Conservation (phyloP, 2,888 invertebrate species). For the Ormia ochracea region DNA sequence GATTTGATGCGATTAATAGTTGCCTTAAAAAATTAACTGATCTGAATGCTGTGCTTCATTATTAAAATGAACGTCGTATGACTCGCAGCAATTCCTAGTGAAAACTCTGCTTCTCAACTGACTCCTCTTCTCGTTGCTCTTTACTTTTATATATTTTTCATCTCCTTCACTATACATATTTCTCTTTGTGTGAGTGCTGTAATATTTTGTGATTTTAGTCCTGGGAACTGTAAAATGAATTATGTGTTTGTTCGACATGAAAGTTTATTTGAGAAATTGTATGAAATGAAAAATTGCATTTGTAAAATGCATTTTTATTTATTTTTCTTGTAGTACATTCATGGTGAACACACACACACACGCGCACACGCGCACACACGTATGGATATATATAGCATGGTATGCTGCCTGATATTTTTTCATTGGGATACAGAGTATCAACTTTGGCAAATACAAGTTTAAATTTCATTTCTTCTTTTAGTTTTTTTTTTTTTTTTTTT, state of each 20-base stretch:
- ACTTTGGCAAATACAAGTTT: constrained; percentile 4
- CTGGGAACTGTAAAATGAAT: not conserved
- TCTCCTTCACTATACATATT: too few relatives aligned
- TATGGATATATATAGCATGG: not conserved
- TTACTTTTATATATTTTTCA: too few relatives aligned
- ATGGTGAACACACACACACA: too few relatives aligned
- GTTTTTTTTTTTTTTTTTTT: too few relatives aligned
- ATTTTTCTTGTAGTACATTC: not conserved
- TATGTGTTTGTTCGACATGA: constrained; percentile 26
- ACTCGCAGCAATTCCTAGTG: too few relatives aligned
- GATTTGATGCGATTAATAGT: too few relatives aligned
- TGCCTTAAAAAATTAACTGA: too few relatives aligned
- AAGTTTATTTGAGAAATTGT: constrained; percentile 40
- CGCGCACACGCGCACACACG: too few relatives aligned
- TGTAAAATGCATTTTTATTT: constrained; percentile 6
- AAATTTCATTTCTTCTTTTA: not conserved
- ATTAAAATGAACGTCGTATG: too few relatives aligned
- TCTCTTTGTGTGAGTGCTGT: not conserved
- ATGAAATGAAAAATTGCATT: constrained; percentile 36
- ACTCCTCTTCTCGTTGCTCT: too few relatives aligned
- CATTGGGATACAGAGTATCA: not conserved
- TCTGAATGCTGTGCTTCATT: too few relatives aligned
- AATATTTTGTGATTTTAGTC: not conserved
- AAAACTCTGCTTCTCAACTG: too few relatives aligned
- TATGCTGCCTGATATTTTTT: constrained; percentile 4